Conservation (phyloP, 2,888 invertebrate genomes). For the Crossocerus cetratus region DNA sequence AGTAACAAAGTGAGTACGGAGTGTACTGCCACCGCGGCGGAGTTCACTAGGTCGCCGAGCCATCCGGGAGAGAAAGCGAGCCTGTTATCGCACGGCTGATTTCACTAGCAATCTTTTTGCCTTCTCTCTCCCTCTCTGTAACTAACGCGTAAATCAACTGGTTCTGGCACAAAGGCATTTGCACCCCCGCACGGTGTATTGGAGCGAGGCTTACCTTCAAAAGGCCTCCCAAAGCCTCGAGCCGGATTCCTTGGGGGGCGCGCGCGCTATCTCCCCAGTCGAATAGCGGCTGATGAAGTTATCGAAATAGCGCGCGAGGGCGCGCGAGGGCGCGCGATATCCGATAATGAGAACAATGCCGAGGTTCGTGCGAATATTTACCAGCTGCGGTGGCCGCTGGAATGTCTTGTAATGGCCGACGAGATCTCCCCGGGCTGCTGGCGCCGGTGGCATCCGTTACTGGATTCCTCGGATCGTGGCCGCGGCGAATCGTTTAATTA, state of each 20-base stretch:
- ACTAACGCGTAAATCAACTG: neutral
- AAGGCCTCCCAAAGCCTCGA: conserved; percentile 5
- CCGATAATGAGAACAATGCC: conserved; percentile 45
- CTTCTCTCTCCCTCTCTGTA: neutral
- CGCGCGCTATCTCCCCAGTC: conserved; percentile 31
- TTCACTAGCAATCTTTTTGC: neutral
- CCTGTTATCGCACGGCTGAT: neutral
- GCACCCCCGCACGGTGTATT: neutral
- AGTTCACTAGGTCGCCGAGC: neutral
- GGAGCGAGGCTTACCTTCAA: neutral
- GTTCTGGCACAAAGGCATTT: neutral
- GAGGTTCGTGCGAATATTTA: conserved; percentile 43
- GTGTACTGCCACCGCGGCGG: neutral
- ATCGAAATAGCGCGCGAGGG: conserved; percentile 28
- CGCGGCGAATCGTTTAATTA: conserved; percentile 26
- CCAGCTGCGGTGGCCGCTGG: conserved; percentile 17
- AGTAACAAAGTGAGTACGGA: neutral
- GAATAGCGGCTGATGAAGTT: conserved; percentile 44
- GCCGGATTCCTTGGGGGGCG: conserved; percentile 28
- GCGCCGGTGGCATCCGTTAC: conserved; percentile 6
- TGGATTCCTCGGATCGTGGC: conserved; percentile 26
- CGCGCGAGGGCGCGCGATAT: conserved; percentile 32
- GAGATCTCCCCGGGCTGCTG: neutral
- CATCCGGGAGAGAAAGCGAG: too few species aligned
- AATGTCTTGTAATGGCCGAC: conserved; percentile 35